A percentile compares a stretch with the other conserved stretches of the same genome.
Conservation (phyloP, 64 coral and sea anemone species). For the Montipora cactus region DNA sequence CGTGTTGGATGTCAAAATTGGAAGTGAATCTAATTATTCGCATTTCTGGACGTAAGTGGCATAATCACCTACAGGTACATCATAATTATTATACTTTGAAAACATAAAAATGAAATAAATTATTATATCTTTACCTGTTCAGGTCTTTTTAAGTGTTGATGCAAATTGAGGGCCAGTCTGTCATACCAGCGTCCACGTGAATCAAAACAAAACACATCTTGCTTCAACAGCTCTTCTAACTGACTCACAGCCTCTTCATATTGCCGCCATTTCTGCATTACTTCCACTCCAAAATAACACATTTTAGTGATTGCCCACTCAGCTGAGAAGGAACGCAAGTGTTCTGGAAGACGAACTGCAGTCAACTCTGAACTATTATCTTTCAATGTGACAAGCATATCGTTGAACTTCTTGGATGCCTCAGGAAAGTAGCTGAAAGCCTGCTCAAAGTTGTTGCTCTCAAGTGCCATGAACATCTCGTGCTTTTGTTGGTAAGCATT, state of each 20-base stretch:
- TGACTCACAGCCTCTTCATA: conserved; percentile 87
- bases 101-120: neutral
- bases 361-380: neutral
- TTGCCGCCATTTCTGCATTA: conserved; percentile 87
- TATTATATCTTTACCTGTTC: conserved; percentile 56
- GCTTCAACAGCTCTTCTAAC: conserved; percentile 71
- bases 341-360: conserved; percentile 59
- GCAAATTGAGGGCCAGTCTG: conserved; percentile 89
- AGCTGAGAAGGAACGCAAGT: conserved; percentile 85
- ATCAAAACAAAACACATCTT: conserved; percentile 81
- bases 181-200: conserved; percentile 95
- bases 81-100: too few relatives aligned
- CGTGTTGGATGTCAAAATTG: too few relatives aligned
- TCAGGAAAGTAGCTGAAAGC: conserved; percentile 78
- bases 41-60: too few relatives aligned
- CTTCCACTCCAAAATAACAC: conserved; percentile 95
- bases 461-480: conserved; percentile 80
- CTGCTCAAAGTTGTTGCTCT: conserved; percentile 60
- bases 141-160: conserved; percentile 93
- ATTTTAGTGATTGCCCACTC: conserved; percentile 93
- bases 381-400: conserved; percentile 53
- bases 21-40: too few relatives aligned
- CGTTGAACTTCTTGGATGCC: conserved; percentile 56
- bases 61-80: too few relatives aligned
- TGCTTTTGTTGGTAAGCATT: conserved; percentile 83